A percentile compares a stretch with the other conserved stretches of the same genome.
Conservation (phyloP, 2,888 invertebrate species). For the Lissocephala sabroskyi region DNA sequence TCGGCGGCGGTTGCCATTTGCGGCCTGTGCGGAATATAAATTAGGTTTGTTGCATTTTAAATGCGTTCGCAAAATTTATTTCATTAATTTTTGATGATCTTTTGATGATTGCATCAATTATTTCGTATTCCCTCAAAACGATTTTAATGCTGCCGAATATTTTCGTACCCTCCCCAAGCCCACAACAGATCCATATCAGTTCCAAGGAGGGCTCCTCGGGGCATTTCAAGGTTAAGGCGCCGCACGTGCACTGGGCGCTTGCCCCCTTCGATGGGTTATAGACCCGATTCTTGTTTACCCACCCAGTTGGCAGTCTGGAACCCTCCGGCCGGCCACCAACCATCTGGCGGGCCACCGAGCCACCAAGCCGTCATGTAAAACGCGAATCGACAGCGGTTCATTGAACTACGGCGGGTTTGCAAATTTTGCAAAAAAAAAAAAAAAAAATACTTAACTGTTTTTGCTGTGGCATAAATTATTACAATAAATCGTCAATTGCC, state of each 20-base stretch:
- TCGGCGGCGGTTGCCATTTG: constrained; percentile 15
- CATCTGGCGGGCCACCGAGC: neutral
- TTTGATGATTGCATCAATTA: constrained; percentile 37
- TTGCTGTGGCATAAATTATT: constrained; percentile 5
- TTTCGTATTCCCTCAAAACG: constrained; percentile 13
- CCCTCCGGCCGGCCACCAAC: neutral
- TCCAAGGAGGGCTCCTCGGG: no score
- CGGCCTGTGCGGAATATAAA: constrained; percentile 41
- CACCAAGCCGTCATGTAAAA: constrained; percentile 1
- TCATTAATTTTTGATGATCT: constrained; percentile 41
- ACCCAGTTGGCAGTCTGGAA: constrained; percentile 1
- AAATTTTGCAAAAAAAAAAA: constrained; percentile 14
- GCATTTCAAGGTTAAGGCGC: no score
- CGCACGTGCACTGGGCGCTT: no score
- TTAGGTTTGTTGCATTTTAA: constrained; percentile 34
- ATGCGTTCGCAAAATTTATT: constrained; percentile 34
- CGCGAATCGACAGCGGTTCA: constrained; percentile 15
- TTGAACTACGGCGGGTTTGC: constrained; percentile 23
- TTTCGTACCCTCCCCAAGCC: no score
- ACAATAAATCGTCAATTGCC: constrained; percentile 1
- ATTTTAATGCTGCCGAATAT: constrained; percentile 13
- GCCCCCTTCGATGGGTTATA: no score
- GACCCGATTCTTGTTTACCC: constrained; percentile 3
- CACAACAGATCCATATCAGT: no score
- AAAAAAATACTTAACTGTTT: neutral